Conservation (phyloP, 2,888 invertebrate species). For the Argynnis bischoffii region DNA sequence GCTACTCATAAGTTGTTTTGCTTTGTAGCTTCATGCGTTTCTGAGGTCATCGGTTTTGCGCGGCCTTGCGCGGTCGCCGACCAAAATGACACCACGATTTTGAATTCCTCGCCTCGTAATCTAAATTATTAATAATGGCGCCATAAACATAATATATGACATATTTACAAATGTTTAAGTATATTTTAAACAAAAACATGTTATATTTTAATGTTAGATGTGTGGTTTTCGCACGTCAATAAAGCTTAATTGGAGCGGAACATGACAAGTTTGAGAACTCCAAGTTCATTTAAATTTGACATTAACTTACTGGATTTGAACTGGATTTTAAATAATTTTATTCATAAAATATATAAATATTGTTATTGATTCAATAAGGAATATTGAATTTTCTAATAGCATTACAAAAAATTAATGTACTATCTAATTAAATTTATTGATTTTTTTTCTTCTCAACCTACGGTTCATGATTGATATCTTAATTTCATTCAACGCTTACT, state of each 20-base stretch:
- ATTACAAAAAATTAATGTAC: conserved; percentile 30
- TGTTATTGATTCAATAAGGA: conserved; percentile 1
- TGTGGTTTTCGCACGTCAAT: conserved; percentile 19
- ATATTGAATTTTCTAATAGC: conserved; percentile 25
- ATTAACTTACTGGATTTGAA: background rate
- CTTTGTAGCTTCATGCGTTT: conserved; percentile 49
- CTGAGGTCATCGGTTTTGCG: conserved; percentile 75
- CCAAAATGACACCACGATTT: conserved; percentile 69
- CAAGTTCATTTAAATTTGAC: background rate
- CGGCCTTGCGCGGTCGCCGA: conserved; percentile 80
- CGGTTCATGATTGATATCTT: conserved; percentile 41
- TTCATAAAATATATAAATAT: background rate
- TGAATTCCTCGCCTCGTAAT: conserved; percentile 47
- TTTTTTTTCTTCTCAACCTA: conserved; percentile 36
- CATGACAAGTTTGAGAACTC: conserved; percentile 6
- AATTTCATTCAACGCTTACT: conserved; percentile 31
- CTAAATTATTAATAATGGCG: conserved; percentile 36
- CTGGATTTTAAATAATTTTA: background rate
- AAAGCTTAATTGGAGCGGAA: conserved; percentile 24
- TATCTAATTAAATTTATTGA: conserved; percentile 14
- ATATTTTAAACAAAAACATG: conserved; percentile 38
- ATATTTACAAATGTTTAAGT: conserved; percentile 43
- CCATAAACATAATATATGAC: conserved; percentile 28
- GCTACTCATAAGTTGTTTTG: conserved; percentile 35
- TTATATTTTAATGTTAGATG: conserved; percentile 9